phyloP scores from a whole-genome alignment of 2,888 invertebrate genomes.

The Drosophila pseudotakahashii region DNA sequence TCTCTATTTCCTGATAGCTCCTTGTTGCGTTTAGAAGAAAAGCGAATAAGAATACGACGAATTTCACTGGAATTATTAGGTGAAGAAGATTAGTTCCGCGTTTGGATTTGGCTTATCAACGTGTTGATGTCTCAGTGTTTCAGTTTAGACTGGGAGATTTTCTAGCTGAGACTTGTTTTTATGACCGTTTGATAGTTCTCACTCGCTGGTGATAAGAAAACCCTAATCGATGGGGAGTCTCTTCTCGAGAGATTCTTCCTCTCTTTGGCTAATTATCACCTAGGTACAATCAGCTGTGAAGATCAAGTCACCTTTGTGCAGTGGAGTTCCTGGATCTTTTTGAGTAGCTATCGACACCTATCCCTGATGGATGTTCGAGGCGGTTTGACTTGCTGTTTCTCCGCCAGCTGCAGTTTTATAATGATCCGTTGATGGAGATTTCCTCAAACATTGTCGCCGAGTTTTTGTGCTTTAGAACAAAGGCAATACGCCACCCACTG shows the following conservation, averaged over 20 bases:
- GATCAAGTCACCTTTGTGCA: constrained; percentile 15
- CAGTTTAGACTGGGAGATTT: constrained; percentile 23
- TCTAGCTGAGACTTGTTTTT: constrained; percentile 16
- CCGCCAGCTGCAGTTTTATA: constrained; percentile 37
- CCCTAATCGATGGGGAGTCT: constrained; percentile 8
- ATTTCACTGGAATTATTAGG: constrained; percentile 23
- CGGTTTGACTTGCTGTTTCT: constrained; percentile 23
- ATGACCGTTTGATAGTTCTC: constrained; percentile 13
- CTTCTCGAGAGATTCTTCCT: constrained; percentile 1
- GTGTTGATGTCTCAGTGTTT: constrained; percentile 24
- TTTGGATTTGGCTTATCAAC: constrained; percentile 21
- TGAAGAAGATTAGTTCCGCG: constrained; percentile 26
- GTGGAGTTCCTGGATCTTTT: not conserved
- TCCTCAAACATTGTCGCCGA: constrained; percentile 32
- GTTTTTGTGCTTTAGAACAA: constrained; percentile 37
- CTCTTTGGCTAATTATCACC: constrained; percentile 20
- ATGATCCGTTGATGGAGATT: constrained; percentile 22
- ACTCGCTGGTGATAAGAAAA: constrained; percentile 26
- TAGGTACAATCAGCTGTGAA: not conserved
- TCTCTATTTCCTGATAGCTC: constrained; percentile 1
- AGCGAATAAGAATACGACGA: constrained; percentile 9
- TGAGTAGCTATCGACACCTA: constrained; percentile 20
- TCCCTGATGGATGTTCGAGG: constrained; percentile 23
- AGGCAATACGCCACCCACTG: constrained; percentile 15
- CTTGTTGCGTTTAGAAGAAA: constrained; percentile 6